Evolutionary conservation across 2,113 vertebrate genomes (phyloP).

Genomic region (Macquaria ambigua): DNA sequence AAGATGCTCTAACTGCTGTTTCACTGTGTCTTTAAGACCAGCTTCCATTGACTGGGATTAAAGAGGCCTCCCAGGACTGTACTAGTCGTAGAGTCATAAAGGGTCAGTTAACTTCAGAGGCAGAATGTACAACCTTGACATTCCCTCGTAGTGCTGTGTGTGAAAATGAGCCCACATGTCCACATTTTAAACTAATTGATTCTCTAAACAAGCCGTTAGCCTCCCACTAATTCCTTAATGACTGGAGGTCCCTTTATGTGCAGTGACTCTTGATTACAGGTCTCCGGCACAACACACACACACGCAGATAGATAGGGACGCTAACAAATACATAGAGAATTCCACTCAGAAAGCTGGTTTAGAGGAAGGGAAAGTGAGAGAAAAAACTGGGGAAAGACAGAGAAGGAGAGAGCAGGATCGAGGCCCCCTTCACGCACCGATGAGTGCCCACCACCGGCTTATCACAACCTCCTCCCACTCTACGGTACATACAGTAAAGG

Average conservation of each 20-base stretch:
- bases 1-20: neutral
- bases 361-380: neutral
- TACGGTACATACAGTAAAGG: conserved; percentile 64
- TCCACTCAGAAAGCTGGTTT: conserved; percentile 1
- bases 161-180: conserved; percentile 69
- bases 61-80: conserved; percentile 22
- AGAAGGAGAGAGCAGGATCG: conserved; percentile 36
- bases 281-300: conserved; percentile 52
- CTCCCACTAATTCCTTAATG: conserved; percentile 80
- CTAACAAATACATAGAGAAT: conserved; percentile 12
- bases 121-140: conserved; percentile 52
- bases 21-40: conserved; percentile 19
- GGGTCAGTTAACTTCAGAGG: conserved; percentile 57
- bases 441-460: conserved; percentile 51
- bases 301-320: conserved; percentile 9
- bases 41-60: conserved; percentile 12
- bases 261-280: conserved; percentile 77
- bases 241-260: conserved; percentile 70
- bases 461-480: conserved; percentile 51
- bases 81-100: conserved; percentile 27
- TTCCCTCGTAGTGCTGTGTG: conserved; percentile 47
- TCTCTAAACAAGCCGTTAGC: conserved; percentile 76
- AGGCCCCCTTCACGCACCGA: conserved; percentile 66
- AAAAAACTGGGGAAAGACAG: conserved; percentile 32
- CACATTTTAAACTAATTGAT: conserved; percentile 76